These are phyloP conservation scores for Sparidentex hasta DNA, from an alignment of 2,797 vertebrate genomes.

Conservation along the genomic window DNA sequence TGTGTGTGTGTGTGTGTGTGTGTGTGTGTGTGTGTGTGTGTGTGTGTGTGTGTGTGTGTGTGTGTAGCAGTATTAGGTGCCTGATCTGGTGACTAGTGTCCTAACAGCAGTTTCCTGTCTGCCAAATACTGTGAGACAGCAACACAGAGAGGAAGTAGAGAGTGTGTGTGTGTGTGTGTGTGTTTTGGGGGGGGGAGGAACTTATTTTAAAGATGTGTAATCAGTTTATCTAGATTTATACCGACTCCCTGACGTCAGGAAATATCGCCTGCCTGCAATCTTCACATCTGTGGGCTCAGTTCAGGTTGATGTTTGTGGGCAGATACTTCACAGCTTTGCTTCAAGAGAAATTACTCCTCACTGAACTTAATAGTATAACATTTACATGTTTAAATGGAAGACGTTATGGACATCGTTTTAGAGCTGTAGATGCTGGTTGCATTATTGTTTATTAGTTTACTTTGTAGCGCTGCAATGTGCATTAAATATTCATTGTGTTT, in stretches of 20 bases:
- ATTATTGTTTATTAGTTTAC: not conserved
- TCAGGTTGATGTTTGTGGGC: no score
- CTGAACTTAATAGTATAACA: no score
- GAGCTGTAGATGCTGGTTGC: not conserved
- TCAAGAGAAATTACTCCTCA: no score
- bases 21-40: not conserved
- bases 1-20: conserved; percentile 6
- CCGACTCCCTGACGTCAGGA: not conserved
- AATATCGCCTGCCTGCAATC: no score
- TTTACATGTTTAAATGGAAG: no score
- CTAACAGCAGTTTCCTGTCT: conserved; percentile 23
- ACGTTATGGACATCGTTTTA: not conserved
- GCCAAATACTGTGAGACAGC: not conserved
- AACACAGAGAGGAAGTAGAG: conserved; percentile 18
- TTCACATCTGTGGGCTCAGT: no score
- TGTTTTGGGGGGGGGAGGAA: no score
- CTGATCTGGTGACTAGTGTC: not conserved
- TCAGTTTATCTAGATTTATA: not conserved
- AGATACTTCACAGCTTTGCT: no score
- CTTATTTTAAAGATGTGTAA: not conserved
- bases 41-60: not conserved
- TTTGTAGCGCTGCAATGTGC: not conserved
- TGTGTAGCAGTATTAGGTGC: not conserved
- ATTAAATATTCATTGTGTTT: not conserved
- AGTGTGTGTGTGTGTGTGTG: no score